phyloP scores from a whole-genome alignment of 2,113 vertebrate genomes.

The Microcebus ravelobensis region DNA sequence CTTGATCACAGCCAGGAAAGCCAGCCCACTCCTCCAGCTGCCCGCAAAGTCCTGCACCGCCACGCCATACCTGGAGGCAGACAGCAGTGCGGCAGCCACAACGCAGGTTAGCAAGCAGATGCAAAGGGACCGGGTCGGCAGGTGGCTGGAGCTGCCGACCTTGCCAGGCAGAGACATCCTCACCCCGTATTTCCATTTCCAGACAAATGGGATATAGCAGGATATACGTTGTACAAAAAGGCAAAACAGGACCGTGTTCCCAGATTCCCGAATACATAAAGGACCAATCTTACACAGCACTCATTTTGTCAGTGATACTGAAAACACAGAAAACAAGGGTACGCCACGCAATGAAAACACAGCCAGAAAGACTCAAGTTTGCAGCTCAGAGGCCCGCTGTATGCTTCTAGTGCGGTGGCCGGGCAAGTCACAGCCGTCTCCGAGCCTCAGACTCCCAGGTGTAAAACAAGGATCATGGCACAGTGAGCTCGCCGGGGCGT shows the following conservation, averaged over 20 bases:
- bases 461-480: accelerated
- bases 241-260: background rate
- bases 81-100: background rate
- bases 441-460: background rate
- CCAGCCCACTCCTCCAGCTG: conserved; percentile 96
- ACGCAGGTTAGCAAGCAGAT: accelerated
- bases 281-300: accelerated
- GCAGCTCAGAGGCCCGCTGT: no score
- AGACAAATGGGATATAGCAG: accelerated
- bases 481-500: background rate
- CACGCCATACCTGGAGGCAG: conserved; percentile 91
- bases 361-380: background rate
- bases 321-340: accelerated
- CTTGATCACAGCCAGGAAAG: conserved; percentile 96
- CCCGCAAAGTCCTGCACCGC: conserved; percentile 95
- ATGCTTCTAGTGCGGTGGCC: background rate
- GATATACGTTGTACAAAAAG: accelerated
- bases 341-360: accelerated
- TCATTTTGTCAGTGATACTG: background rate
- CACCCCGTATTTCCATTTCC: background rate
- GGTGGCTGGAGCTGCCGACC: accelerated
- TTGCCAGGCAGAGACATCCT: accelerated
- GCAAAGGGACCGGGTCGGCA: accelerated
- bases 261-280: background rate
- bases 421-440: background rate